Base-by-base conservation (phyloP, 2,888 invertebrate species). In the Crematogaster levior region DNA sequence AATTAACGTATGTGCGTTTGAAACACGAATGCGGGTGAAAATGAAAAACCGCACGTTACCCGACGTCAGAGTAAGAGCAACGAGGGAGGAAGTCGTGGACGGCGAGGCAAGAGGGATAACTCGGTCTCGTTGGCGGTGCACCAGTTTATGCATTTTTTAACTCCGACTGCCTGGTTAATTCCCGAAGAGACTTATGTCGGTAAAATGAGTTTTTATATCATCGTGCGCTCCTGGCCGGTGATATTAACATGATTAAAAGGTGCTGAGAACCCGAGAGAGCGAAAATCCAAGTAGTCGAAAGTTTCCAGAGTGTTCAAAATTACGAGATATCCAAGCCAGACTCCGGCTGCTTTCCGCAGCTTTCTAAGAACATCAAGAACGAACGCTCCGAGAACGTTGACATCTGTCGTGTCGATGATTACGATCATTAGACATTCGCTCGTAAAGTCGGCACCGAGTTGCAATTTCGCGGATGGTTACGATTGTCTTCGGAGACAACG, bases 1-100 rank as follows among this genome's bases (percentile, higher is more conserved):
- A 81, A 82, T 82, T 81, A 82, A 81, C 81, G 81, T 82, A 68
- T 80, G 58, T 80, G 82, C 80, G 58, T 68, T 68, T 82, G 61
- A 79, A 79, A 79, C 58, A 53, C 82, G 65, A 65, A 60, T 53
- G 43, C 74, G 40, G 53, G 65, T 60, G 66, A 66, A 68, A 80
- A 66, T 68, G 80, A 82, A 81, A 65, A 77, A 77, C 81, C 61
- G 24, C 75, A 46, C 65, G 56, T 77, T 65, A 79, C 30, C 37
- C 65, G 56, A 81, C 53, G 30, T 56, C 61, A 18, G 18, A 24
- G 30, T 12, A 75, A 58, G 34, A 51, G 65, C 21, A 34, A 70
- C 12, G 56, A 30, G 30, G 77, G 18, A 37, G 65, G 48, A 53
- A 75, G 63, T 40, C 60, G 56, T 10, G 37, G n/a, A 75, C 30